Evolutionary conservation across 2,888 invertebrate genomes (phyloP).

Genomic region (Leucania comma): DNA sequence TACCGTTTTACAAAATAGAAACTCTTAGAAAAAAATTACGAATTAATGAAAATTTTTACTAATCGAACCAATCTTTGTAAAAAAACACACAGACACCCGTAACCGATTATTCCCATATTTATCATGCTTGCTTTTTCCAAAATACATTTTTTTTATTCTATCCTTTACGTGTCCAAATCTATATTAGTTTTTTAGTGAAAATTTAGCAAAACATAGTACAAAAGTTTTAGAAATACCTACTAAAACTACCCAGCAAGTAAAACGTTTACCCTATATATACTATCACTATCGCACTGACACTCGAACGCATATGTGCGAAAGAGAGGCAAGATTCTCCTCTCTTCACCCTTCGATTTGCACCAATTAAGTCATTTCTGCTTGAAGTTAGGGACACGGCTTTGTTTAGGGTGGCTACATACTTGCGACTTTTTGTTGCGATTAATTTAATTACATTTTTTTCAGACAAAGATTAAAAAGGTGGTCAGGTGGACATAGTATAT

Average conservation of each 20-base stretch:
- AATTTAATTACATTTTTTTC: neutral
- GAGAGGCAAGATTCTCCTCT: slow-evolving; percentile 72
- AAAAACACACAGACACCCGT: slow-evolving; percentile 66
- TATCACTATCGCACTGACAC: slow-evolving; percentile 88
- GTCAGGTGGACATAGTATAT: neutral
- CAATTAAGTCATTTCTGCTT: slow-evolving; percentile 72
- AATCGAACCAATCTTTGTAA: slow-evolving; percentile 60
- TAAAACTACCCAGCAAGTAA: slow-evolving; percentile 88
- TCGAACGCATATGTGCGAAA: slow-evolving; percentile 78
- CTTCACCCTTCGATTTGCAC: slow-evolving; percentile 77
- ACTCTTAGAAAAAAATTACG: slow-evolving; percentile 76
- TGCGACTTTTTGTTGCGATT: slow-evolving; percentile 33
- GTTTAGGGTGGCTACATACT: slow-evolving; percentile 40
- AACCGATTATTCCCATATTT: slow-evolving; percentile 73
- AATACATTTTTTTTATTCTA: slow-evolving; percentile 77
- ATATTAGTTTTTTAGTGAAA: slow-evolving; percentile 88
- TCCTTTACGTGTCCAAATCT: slow-evolving; percentile 87
- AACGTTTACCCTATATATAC: slow-evolving; percentile 86
- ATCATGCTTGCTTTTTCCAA: slow-evolving; percentile 79
- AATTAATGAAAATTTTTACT: slow-evolving; percentile 60
- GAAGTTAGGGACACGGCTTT: slow-evolving; percentile 59
- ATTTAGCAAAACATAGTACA: slow-evolving; percentile 91
- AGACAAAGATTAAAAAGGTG: neutral
- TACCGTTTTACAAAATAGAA: slow-evolving; percentile 86
- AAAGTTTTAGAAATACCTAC: slow-evolving; percentile 90